Conservation (phyloP, 2,797 vertebrate species). For the Clangula hyemalis region DNA sequence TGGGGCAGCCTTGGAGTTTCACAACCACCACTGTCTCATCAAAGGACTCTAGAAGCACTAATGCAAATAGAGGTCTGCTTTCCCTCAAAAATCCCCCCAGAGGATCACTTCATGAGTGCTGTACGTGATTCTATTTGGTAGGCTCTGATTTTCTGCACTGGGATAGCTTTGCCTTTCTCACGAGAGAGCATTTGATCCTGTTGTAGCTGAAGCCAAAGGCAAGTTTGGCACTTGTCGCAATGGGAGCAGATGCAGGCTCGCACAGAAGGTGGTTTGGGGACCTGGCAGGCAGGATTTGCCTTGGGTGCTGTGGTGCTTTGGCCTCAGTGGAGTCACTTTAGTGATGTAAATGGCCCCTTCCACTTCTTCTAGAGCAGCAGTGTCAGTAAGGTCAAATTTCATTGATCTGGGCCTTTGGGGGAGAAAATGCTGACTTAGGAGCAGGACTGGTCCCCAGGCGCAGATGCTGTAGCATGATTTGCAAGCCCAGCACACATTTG, state of each 20-base stretch:
- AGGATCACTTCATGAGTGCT: background rate
- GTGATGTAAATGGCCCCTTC: background rate
- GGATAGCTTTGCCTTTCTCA: background rate
- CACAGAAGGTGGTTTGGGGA: background rate
- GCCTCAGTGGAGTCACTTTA: background rate
- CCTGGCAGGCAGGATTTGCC: background rate
- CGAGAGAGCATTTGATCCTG: background rate
- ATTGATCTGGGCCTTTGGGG: background rate
- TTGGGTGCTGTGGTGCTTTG: background rate
- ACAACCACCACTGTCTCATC: background rate
- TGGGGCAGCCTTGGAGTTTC: background rate
- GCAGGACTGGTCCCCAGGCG: background rate
- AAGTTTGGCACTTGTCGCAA: fast-evolving
- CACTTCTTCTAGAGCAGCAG: background rate
- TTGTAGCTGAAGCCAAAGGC: background rate
- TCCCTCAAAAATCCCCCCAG: fast-evolving
- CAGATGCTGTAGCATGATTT: constrained; percentile 5
- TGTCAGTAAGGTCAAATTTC: constrained; percentile 3
- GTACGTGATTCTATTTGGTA: background rate
- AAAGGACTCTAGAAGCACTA: background rate
- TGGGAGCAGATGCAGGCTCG: background rate
- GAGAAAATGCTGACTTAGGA: constrained; percentile 33
- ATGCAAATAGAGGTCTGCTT: background rate
- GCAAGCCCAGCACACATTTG: constrained; percentile 32
- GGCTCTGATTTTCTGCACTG: background rate